These are phyloP conservation scores for Cromileptes altivelis DNA, from an alignment of 2,113 vertebrate genomes.

Conservation along the genomic window DNA sequence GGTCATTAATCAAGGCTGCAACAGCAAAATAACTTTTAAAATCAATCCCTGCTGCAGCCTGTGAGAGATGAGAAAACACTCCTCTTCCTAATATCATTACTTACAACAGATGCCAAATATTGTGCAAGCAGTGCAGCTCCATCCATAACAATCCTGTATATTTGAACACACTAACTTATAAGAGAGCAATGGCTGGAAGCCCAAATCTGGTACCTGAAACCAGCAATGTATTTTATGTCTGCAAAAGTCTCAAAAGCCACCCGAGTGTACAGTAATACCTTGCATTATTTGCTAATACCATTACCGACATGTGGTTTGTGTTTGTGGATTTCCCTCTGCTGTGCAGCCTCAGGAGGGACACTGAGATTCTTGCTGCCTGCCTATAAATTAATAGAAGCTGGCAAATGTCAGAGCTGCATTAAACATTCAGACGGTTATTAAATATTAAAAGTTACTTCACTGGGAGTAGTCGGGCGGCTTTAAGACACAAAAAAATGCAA, in stretches of 20 bases:
- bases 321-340: background rate
- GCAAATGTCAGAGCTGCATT: slow-evolving; percentile 45
- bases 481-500: slow-evolving; percentile 24
- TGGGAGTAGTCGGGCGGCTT: background rate
- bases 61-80: background rate
- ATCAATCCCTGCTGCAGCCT: background rate
- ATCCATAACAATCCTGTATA: background rate
- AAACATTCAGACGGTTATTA: slow-evolving; percentile 63
- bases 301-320: background rate
- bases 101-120: background rate
- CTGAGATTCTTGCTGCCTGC: background rate
- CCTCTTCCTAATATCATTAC: too few species aligned
- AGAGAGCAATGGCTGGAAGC: background rate
- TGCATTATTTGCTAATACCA: background rate
- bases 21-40: too few species aligned
- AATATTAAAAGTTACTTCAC: slow-evolving; percentile 61
- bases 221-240: background rate
- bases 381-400: slow-evolving; percentile 27
- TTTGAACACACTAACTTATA: background rate
- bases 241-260: background rate
- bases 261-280: background rate
- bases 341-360: background rate
- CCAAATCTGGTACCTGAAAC: background rate
- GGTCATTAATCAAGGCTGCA: too few species aligned
- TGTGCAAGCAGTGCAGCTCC: background rate